These are phyloP conservation scores for Hippolais icterina DNA, from an alignment of 2,113 vertebrate genomes.

Conservation along the genomic window DNA sequence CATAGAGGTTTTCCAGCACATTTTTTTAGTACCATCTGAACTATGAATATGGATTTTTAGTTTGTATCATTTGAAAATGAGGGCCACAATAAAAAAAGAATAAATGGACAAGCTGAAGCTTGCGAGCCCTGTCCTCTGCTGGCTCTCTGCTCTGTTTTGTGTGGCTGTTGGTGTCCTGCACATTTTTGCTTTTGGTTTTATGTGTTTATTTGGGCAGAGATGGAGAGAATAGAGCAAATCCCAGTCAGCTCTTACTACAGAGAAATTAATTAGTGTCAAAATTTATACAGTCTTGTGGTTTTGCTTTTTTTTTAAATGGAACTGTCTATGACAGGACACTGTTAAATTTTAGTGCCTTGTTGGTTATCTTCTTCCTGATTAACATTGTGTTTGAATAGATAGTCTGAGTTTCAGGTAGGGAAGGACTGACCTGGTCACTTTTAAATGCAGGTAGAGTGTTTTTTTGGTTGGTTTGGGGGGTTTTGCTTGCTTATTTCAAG, in stretches of 20 bases:
- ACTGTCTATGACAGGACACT: background rate
- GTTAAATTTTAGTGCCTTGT: background rate
- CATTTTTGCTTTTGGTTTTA: background rate
- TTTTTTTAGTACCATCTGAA: background rate
- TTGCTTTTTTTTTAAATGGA: background rate
- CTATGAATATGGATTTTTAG: background rate
- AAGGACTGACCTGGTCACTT: background rate
- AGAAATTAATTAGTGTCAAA: background rate
- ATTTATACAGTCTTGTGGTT: background rate
- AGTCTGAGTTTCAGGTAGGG: background rate
- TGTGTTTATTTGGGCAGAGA: background rate
- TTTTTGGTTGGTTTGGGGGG: background rate
- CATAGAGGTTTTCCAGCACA: background rate
- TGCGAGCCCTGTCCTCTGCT: background rate
- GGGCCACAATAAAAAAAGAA: background rate
- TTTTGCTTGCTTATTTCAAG: background rate
- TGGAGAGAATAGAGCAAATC: background rate
- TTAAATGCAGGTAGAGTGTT: background rate
- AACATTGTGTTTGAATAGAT: background rate
- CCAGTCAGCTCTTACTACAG: background rate
- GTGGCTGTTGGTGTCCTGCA: background rate
- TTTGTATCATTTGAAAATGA: background rate
- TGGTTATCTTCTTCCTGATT: background rate
- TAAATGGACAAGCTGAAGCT: background rate
- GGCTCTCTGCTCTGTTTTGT: background rate